Base-by-base conservation (phyloP, 2,113 vertebrate species). In the Hiodon tergisus region DNA sequence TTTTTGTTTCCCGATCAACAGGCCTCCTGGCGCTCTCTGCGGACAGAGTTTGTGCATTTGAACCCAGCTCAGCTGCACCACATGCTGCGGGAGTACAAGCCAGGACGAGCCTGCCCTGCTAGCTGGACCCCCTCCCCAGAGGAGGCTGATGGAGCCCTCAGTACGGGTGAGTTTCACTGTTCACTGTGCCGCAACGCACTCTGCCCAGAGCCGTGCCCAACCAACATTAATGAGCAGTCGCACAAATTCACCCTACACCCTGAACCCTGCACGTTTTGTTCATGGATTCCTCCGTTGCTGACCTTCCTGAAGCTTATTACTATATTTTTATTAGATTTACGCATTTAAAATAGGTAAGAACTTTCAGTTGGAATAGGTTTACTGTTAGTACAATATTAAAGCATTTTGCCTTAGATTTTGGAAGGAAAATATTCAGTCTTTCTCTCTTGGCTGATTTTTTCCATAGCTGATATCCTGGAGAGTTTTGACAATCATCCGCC, bases 31-130 rank as follows among this genome's bases (percentile, higher is more conserved):
- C 3, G 79, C 0, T 88, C 86, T 60, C 87, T 93, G 75, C 82
- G 88, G 80, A 46, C 63, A 0, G 92, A 93, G 81, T 93, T 91
- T 31, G 50, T 82, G 0, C 83, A 88, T 31, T 78, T 93, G 73
- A 91, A 87, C 52, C 73, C 90, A 0, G 89, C 92, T 1, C 92
- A 93, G 84, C 88, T 93, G 13, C 89, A 92, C 79, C 90, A 93
- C 84, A 89, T 91, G 89, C 78, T 93, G 78, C 83, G 83, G 62
- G 88, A 89, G 69, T 93, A 93, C 82, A 84, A 67, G 83, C 81
- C 81, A 0, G 85, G 81, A 6, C 87, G 81, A 69, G 10, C 78
- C 13, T 83, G 83, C 67, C 89, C 89, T 17, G 2, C 72, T 0
- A 78, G 79, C 8, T 93, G 92, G 92, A 88, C 1, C 3, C 91